These are phyloP conservation scores for Tupaia chinensis DNA, from an alignment of 2,113 vertebrate genomes.

Conservation along the genomic window DNA sequence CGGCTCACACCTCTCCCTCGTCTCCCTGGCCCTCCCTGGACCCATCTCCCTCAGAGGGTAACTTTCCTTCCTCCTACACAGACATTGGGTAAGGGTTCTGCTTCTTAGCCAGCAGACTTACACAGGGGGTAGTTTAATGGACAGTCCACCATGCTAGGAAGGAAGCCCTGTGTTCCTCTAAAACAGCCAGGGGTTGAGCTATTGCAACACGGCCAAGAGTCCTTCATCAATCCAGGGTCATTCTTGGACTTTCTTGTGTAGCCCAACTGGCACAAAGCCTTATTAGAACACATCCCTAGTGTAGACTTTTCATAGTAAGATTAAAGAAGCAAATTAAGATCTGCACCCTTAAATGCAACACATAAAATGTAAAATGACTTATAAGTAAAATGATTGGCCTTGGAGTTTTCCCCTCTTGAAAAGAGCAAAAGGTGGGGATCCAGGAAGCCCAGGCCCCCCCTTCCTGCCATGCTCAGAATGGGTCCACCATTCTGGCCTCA, in stretches of 20 bases:
- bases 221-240: neutral
- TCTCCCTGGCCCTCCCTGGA: neutral
- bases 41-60: neutral
- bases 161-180: neutral
- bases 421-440: too few relatives aligned
- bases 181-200: neutral
- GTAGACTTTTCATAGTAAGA: neutral
- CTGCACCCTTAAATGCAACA: too few relatives aligned
- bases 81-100: accelerated
- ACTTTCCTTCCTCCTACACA: too few relatives aligned
- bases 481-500: neutral
- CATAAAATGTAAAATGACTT: too few relatives aligned
- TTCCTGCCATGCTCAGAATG: neutral
- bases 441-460: neutral
- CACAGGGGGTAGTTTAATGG: neutral
- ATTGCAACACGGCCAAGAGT: neutral
- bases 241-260: neutral
- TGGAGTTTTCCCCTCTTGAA: neutral
- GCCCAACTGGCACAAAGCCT: neutral
- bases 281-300: neutral
- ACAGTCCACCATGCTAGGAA: too few relatives aligned
- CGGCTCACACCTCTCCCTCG: neutral
- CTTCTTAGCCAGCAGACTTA: neutral
- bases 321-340: neutral
- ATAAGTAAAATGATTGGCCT: neutral